phyloP scores from a whole-genome alignment of 1,140 invertebrate species.

The Drosophila nigrodunni region DNA sequence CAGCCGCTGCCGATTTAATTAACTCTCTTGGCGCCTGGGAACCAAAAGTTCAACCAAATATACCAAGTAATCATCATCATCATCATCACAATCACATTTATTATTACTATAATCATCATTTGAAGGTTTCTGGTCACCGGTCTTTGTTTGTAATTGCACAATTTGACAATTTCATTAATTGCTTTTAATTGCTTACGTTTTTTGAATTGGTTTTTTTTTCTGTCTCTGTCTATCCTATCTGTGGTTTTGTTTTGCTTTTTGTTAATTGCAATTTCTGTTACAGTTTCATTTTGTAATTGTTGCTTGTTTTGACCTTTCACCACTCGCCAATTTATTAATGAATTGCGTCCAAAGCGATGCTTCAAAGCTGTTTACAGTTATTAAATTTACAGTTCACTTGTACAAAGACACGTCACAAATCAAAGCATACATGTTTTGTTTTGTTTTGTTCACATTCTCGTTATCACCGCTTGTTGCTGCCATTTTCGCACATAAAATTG shows the following conservation, averaged over 20 bases:
- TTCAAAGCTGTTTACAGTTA: slow-evolving; percentile 28
- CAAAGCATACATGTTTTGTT: slow-evolving; percentile 25
- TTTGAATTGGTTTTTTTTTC: slow-evolving; percentile 46
- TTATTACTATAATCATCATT: slow-evolving; percentile 10
- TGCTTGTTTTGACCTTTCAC: slow-evolving; percentile 48
- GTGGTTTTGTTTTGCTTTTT: slow-evolving; percentile 54
- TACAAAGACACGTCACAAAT: slow-evolving; percentile 20
- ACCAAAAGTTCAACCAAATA: not conserved
- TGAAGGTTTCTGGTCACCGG: slow-evolving; percentile 11
- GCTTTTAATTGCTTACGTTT: slow-evolving; percentile 73
- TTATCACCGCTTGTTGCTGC: slow-evolving; percentile 29
- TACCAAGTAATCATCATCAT: slow-evolving; percentile 25
- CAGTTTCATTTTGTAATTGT: slow-evolving; percentile 66
- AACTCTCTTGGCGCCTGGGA: slow-evolving; percentile 15
- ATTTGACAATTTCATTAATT: slow-evolving; percentile 79
- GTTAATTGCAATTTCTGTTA: slow-evolving; percentile 75
- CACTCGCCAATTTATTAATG: slow-evolving; percentile 69
- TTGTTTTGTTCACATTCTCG: slow-evolving; percentile 36
- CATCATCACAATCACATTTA: slow-evolving; percentile 24
- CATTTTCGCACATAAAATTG: slow-evolving; percentile 44
- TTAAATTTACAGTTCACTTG: slow-evolving; percentile 11
- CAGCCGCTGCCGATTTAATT: not conserved
- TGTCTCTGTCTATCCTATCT: slow-evolving; percentile 30
- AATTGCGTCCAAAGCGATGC: slow-evolving; percentile 50
- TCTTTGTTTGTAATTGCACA: slow-evolving; percentile 70